phyloP scores from a whole-genome alignment of 2,888 invertebrate species.

The Iselma pallidipennis region DNA sequence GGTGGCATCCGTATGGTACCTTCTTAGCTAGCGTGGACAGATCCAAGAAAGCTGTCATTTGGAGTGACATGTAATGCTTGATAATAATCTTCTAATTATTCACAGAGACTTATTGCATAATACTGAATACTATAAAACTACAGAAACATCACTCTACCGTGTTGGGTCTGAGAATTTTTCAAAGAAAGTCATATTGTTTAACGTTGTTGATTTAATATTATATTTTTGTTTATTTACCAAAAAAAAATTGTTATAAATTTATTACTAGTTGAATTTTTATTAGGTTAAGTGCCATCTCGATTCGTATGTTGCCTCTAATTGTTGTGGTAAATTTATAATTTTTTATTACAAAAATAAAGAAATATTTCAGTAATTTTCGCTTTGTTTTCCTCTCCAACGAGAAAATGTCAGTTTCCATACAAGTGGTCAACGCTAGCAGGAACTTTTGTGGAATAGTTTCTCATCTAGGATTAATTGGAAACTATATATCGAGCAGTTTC shows the following conservation, averaged over 20 bases:
- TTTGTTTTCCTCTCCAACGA: no score
- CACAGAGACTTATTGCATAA: not conserved
- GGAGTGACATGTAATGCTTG: constrained; percentile 64
- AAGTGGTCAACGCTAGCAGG: not conserved
- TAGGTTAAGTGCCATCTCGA: not conserved
- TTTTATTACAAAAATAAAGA: constrained; percentile 13
- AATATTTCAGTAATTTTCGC: no score
- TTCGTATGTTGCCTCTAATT: constrained; percentile 2
- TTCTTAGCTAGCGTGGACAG: constrained; percentile 83
- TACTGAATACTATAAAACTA: not conserved
- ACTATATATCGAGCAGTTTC: not conserved
- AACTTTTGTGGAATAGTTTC: not conserved
- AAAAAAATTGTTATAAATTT: not conserved
- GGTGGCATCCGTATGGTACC: constrained; percentile 85
- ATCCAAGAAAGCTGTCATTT: constrained; percentile 78
- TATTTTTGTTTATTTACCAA: not conserved
- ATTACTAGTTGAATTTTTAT: not conserved
- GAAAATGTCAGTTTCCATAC: no score
- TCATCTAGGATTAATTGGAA: not conserved
- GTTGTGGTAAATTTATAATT: constrained; percentile 13
- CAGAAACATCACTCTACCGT: not conserved
- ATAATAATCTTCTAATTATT: not conserved
- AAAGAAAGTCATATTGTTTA: not conserved
- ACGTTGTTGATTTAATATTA: not conserved
- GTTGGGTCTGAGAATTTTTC: not conserved